A percentile compares a stretch with the other conserved stretches of the same genome.
Conservation (phyloP, 2,113 vertebrate species). For the Rutilus rutilus region DNA sequence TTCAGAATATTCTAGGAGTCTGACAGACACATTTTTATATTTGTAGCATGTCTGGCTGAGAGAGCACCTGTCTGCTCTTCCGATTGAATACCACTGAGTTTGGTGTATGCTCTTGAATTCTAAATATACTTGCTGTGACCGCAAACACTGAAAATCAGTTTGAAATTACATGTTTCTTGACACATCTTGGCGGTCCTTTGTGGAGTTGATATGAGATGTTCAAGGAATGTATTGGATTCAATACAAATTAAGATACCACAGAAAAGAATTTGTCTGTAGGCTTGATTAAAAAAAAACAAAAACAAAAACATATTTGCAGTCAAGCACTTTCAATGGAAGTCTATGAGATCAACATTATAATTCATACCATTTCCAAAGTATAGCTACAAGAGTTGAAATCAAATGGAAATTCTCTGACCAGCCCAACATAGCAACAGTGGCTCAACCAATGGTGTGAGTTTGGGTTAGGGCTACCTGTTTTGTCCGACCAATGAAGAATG, state of each 20-base stretch:
- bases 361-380: background rate
- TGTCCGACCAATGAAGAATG: background rate
- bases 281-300: background rate
- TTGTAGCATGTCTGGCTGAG: slow-evolving; percentile 25
- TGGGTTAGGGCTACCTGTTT: background rate
- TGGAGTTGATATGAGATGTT: background rate
- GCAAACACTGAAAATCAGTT: background rate
- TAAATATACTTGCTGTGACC: slow-evolving; percentile 23
- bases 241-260: background rate
- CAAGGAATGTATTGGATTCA: background rate
- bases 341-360: background rate
- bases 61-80: slow-evolving; percentile 9
- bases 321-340: background rate
- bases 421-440: background rate
- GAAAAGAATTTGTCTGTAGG: background rate
- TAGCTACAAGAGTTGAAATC: background rate
- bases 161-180: background rate
- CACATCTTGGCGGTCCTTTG: background rate
- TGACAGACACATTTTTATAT: slow-evolving; percentile 45
- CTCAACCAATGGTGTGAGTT: background rate
- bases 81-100: slow-evolving; percentile 16
- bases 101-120: slow-evolving; percentile 29
- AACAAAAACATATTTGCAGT: background rate
- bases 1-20: slow-evolving; percentile 41
- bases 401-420: background rate